Evolutionary conservation across 2,797 vertebrate genomes (phyloP).

Genomic region (Nothura maculosa): DNA sequence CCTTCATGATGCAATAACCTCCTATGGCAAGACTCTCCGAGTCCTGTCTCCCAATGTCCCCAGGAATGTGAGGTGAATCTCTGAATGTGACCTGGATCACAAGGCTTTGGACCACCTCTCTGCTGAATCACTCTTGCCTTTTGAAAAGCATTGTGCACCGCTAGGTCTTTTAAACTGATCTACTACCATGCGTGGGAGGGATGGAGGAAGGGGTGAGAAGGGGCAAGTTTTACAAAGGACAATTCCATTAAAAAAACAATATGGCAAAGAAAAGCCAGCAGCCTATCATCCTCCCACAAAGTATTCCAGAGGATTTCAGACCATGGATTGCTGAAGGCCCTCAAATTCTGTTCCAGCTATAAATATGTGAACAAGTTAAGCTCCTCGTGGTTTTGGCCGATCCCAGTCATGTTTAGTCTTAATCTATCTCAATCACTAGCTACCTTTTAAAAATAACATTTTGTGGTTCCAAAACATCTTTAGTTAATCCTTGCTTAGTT

Average conservation of each 20-base stretch:
- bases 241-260: not conserved
- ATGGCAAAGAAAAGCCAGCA: not conserved
- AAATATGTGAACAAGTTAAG: constrained; percentile 50
- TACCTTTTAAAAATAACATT: constrained; percentile 68
- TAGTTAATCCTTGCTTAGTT: constrained; percentile 65
- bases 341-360: not conserved
- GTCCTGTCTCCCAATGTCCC: not conserved
- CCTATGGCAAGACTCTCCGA: not conserved
- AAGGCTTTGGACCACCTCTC: not conserved
- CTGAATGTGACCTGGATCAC: not conserved
- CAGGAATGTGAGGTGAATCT: not conserved
- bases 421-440: constrained; percentile 58
- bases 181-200: not conserved
- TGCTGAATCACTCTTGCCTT: not conserved
- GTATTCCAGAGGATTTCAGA: not conserved
- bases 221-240: not conserved
- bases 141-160: not conserved
- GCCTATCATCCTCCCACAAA: not conserved
- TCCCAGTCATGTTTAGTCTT: constrained; percentile 42
- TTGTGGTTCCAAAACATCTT: constrained; percentile 68
- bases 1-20: fast-evolving
- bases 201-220: not conserved
- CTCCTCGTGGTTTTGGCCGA: constrained; percentile 11
- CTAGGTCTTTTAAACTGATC: not conserved
- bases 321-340: not conserved